Base-by-base conservation (phyloP, 2,888 invertebrate species). In the Liopterus haemorrhoidalis region DNA sequence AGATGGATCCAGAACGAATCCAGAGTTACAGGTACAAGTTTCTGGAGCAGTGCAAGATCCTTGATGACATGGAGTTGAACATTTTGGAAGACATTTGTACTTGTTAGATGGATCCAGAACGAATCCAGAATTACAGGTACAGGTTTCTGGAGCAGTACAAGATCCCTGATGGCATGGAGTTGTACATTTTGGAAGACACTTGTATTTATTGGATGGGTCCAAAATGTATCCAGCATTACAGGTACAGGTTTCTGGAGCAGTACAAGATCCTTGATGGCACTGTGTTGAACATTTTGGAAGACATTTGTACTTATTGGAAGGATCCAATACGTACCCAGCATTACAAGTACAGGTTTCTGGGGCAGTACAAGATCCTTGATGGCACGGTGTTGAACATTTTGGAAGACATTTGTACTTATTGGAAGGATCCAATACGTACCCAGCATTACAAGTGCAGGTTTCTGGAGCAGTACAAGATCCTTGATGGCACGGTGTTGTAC, bases 201-300 rank as follows among this genome's bases (percentile, higher is more conserved):
- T 44, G 33, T 48, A 49, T 20, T 40, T 41, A 24, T 53, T 52
- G 4, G 44, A 27, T 1, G 31, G 2, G 36, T 50, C 54, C 11
- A 48, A 16, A 4, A 24, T 31, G 32, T 33, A 73, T 2, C 71
- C 73, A 1, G 59, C 54, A 8, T 66, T 57, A 50, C 75, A 76
- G 46, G 66, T 52, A 47, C 73, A 36, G 11, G 9, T 9, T 33
- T 33, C 41, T 9, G 33, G 32, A 18, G 25, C 18, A 8, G 5
- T 25, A n/a, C 19, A 83, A 12, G 71, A 68, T 0, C 82, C 82
- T 54, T 83, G 82, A 6, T 69, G 68, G 49, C 83, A 83, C 1
- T 80, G 81, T 9, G 73, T 71, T 0, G 71, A 66, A 52, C 83
- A 82, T 41, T 73, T 60, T 2, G 70, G 60, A 12, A 61, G 49